phyloP scores from a whole-genome alignment of 2,888 invertebrate species.

The Lutraria lutraria region DNA sequence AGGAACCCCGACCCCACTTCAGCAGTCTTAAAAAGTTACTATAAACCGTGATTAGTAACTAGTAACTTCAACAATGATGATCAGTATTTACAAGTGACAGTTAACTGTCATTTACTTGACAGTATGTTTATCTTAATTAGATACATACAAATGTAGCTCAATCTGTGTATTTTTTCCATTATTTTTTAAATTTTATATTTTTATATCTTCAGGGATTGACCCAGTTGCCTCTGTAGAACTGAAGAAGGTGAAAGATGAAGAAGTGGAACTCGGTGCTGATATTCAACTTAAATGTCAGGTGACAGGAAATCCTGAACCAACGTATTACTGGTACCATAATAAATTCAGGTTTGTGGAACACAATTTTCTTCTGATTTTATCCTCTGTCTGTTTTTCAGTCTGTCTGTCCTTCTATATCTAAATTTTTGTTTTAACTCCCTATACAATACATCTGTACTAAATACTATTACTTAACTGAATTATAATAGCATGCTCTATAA shows the following conservation, averaged over 20 bases:
- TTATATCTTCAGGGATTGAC: constrained; percentile 89
- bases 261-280: constrained; percentile 87
- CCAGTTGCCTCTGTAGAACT: constrained; percentile 89
- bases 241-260: constrained; percentile 77
- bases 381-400: neutral
- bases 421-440: too few species aligned
- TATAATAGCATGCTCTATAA: too few species aligned
- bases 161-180: neutral
- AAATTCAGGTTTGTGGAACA: constrained; percentile 78
- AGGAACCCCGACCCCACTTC: too few species aligned
- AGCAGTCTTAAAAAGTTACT: too few species aligned
- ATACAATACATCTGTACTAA: too few species aligned
- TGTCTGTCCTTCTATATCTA: neutral
- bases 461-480: too few species aligned
- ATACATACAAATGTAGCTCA: too few species aligned
- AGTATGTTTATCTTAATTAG: too few species aligned
- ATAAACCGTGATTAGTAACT: too few species aligned
- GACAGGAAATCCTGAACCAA: constrained; percentile 90
- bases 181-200: neutral
- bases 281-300: constrained; percentile 90
- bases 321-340: constrained; percentile 90
- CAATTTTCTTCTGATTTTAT: neutral
- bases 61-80: too few species aligned
- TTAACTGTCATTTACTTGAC: too few species aligned
- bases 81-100: too few species aligned